phyloP scores from a whole-genome alignment of 2,888 invertebrate genomes.

The Phorcus lineatus region DNA sequence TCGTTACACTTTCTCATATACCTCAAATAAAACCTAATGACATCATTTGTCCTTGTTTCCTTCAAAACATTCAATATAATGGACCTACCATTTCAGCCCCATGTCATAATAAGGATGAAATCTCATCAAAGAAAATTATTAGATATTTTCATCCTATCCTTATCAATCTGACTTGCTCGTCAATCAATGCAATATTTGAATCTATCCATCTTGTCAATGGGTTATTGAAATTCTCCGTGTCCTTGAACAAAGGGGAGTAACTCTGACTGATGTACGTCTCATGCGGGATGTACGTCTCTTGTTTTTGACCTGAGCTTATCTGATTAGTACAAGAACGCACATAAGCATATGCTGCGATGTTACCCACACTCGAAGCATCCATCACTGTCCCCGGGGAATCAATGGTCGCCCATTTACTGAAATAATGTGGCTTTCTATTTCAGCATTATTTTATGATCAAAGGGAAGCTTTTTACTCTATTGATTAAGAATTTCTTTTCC shows the following conservation, averaged over 20 bases:
- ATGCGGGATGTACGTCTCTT: background rate
- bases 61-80: too few species aligned
- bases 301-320: background rate
- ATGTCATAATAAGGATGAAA: too few species aligned
- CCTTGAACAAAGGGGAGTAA: background rate
- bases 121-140: too few species aligned
- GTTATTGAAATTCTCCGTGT: too few species aligned
- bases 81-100: too few species aligned
- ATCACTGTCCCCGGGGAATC: background rate
- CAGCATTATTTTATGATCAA: slow-evolving; percentile 16
- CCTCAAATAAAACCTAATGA: too few species aligned
- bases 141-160: too few species aligned
- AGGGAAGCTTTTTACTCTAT: slow-evolving; percentile 15
- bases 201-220: too few species aligned
- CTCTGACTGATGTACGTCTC: background rate
- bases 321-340: background rate
- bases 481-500: slow-evolving; percentile 9
- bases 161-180: too few species aligned
- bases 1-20: too few species aligned
- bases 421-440: slow-evolving; percentile 23
- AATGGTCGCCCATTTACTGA: background rate
- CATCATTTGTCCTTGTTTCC: too few species aligned
- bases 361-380: background rate
- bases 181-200: too few species aligned
- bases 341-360: background rate